Conservation (phyloP, 2,888 invertebrate species). For the Poecilobothrus nobilitatus region DNA sequence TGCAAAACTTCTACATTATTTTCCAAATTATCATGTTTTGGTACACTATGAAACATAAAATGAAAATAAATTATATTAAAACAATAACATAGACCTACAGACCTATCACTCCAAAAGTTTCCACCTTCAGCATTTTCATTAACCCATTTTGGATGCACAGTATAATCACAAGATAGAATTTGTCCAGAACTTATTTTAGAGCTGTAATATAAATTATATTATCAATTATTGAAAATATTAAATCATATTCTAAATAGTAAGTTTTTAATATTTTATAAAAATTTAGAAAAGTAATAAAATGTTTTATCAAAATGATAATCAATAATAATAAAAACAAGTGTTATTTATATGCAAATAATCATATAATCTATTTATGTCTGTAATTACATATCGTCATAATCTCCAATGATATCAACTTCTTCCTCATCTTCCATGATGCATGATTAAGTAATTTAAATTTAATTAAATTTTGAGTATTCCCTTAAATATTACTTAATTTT, state of each 20-base stretch:
- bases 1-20: conserved; percentile 21
- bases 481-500: no score
- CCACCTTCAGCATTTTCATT: conserved; percentile 49
- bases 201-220: conserved; percentile 20
- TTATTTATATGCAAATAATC: no score
- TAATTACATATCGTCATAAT: conserved; percentile 9
- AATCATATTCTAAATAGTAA: no score
- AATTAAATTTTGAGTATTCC: no score
- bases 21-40: conserved; percentile 23
- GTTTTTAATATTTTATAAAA: no score
- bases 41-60: conserved; percentile 19
- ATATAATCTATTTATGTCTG: no score
- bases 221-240: no score
- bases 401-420: conserved; percentile 9
- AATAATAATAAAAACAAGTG: no score
- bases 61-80: no score
- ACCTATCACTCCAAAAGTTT: conserved; percentile 23
- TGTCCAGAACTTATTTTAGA: conserved; percentile 42
- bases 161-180: conserved; percentile 49
- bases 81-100: no score
- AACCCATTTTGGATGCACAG: conserved; percentile 56
- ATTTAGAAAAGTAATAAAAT: no score
- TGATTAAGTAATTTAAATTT: neutral
- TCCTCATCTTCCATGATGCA: conserved; percentile 8
- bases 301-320: no score